phyloP scores from a whole-genome alignment of 1,140 invertebrate species.

The Drosophila serrata region DNA sequence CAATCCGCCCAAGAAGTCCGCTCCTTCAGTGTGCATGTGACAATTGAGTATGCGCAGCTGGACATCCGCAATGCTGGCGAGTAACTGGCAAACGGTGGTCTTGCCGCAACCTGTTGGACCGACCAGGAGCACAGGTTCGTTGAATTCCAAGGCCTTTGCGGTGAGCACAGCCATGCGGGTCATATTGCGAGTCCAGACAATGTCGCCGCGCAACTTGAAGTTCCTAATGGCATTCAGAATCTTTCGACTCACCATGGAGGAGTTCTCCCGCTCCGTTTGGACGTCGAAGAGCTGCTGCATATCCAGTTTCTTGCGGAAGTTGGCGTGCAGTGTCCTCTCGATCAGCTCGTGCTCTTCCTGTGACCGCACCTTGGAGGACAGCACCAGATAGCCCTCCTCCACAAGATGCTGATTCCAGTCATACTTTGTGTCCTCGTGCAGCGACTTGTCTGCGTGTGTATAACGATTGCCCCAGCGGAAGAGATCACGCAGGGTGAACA shows the following conservation, averaged over 20 bases:
- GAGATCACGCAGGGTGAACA: slow-evolving; percentile 97
- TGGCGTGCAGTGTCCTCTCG: slow-evolving; percentile 92
- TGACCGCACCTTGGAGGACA: slow-evolving; percentile 97
- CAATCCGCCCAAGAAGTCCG: slow-evolving; percentile 98
- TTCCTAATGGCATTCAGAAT: slow-evolving; percentile 90
- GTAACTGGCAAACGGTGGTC: slow-evolving; percentile 97
- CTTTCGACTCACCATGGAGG: slow-evolving; percentile 91
- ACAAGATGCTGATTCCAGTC: slow-evolving; percentile 99
- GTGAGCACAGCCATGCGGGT: slow-evolving; percentile 96
- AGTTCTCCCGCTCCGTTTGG: slow-evolving; percentile 87
- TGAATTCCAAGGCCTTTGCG: slow-evolving; percentile 94
- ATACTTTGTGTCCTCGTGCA: slow-evolving; percentile 88
- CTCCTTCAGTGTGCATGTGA: slow-evolving; percentile 99
- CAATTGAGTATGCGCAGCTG: slow-evolving; percentile 95
- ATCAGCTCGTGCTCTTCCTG: slow-evolving; percentile 92
- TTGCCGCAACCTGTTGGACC: slow-evolving; percentile 99
- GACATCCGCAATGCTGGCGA: slow-evolving; percentile 89
- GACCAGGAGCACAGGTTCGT: slow-evolving; percentile 97
- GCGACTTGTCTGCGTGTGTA: slow-evolving; percentile 88
- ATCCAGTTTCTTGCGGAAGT: slow-evolving; percentile 92
- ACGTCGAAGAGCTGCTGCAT: slow-evolving; percentile 92
- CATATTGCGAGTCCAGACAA: slow-evolving; percentile 98
- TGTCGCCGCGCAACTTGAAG: slow-evolving; percentile 89
- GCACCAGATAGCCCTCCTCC: slow-evolving; percentile 98
- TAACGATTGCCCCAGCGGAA: slow-evolving; percentile 99